Conservation (phyloP, 2,797 vertebrate species). For the Rhincodon typus region DNA sequence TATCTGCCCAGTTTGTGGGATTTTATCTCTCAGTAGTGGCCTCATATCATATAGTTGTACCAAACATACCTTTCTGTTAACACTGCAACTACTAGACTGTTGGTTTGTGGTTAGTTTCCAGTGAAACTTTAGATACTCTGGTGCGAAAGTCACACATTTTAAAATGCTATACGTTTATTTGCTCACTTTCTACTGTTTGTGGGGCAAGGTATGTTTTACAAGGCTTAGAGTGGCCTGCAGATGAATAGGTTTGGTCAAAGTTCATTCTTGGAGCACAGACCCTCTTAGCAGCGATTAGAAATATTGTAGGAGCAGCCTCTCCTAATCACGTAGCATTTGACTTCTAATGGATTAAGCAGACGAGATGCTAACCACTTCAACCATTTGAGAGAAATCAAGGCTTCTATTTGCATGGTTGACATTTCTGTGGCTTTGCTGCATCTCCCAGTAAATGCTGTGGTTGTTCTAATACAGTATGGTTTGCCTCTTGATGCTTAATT, state of each 20-base stretch:
- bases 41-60: constrained; percentile 40
- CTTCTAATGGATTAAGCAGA: not conserved
- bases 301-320: not conserved
- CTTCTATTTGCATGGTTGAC: constrained; percentile 23
- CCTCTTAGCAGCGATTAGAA: not conserved
- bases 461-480: not conserved
- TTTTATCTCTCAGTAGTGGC: constrained; percentile 39
- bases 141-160: constrained; percentile 41
- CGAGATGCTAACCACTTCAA: not conserved
- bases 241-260: not conserved
- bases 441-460: not conserved
- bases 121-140: constrained; percentile 43
- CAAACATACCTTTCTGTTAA: not conserved
- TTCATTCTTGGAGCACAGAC: not conserved
- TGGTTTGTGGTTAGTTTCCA: constrained; percentile 46
- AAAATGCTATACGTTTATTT: constrained; percentile 9
- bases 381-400: not conserved
- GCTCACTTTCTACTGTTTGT: not conserved
- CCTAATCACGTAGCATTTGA: not conserved
- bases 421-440: constrained; percentile 16
- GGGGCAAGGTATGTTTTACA: not conserved
- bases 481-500: not conserved
- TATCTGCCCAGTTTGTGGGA: constrained; percentile 40
- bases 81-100: not conserved
- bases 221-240: not conserved